Conservation (phyloP, 2,113 vertebrate species). For the Microcebus lehilahytsara region DNA sequence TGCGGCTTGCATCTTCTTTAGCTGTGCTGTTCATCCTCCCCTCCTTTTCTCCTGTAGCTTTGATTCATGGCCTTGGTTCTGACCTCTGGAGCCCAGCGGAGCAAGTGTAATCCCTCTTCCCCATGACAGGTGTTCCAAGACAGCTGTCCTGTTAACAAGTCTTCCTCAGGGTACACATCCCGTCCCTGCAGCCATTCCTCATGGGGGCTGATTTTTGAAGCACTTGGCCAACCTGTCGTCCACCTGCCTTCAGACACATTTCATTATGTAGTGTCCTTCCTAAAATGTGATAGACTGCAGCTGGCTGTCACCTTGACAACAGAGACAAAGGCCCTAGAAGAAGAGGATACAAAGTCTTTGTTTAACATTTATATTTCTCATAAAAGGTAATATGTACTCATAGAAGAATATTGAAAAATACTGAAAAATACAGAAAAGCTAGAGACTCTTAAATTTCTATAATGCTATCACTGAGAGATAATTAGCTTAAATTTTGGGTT, state of each 20-base stretch:
- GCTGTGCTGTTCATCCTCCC: too few species aligned
- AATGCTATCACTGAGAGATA: neutral
- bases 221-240: neutral
- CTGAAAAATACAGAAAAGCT: slow-evolving; percentile 17
- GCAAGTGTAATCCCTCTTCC: neutral
- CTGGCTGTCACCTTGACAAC: slow-evolving; percentile 36
- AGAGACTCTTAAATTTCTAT: neutral
- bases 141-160: neutral
- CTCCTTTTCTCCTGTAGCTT: neutral
- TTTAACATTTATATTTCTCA: slow-evolving; percentile 2
- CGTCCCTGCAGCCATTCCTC: neutral
- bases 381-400: neutral
- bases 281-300: neutral
- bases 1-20: neutral
- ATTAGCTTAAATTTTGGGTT: slow-evolving; percentile 8
- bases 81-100: neutral
- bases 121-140: neutral
- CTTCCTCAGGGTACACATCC: neutral
- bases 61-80: neutral
- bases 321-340: neutral
- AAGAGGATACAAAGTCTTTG: neutral
- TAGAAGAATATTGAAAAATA: neutral
- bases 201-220: neutral
- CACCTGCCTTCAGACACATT: neutral
- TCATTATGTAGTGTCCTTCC: neutral